These are phyloP conservation scores for Theropithecus gelada DNA, from an alignment of 2,113 vertebrate species.

Conservation along the genomic window DNA sequence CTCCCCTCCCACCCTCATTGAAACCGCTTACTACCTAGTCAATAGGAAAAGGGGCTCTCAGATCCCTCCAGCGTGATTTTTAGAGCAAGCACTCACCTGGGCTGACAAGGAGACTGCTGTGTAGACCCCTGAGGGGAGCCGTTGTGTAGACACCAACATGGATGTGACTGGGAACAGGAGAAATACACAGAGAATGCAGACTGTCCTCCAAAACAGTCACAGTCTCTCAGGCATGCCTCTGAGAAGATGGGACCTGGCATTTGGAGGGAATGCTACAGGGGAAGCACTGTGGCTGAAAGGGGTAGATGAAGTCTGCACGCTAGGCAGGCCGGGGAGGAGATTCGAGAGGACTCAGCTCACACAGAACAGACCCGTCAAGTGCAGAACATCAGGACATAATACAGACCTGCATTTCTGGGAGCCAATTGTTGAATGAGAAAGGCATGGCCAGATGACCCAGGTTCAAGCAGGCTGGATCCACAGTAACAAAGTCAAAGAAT, in stretches of 20 bases:
- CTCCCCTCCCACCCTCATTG: background rate
- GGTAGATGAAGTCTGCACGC: background rate
- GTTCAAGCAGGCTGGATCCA: background rate
- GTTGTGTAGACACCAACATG: background rate
- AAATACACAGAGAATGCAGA: background rate
- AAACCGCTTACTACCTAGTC: background rate
- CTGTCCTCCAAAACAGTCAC: background rate
- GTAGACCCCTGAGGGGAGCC: too few species aligned
- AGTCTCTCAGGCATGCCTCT: background rate
- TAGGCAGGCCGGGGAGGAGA: too few species aligned
- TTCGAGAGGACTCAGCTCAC: background rate
- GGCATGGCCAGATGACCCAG: background rate
- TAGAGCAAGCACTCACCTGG: background rate
- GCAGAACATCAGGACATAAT: fast-evolving
- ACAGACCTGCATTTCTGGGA: background rate
- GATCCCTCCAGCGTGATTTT: too few species aligned
- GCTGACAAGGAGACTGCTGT: too few species aligned
- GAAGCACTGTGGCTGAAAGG: background rate
- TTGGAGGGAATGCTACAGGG: background rate
- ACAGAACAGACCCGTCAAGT: too few species aligned
- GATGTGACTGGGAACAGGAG: background rate
- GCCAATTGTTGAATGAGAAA: background rate
- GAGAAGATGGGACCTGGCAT: background rate
- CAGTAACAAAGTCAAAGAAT: background rate
- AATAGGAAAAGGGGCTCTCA: too few species aligned